Evolutionary conservation across 2,797 vertebrate genomes (phyloP).

Genomic region (Orientallactaga sibirica): DNA sequence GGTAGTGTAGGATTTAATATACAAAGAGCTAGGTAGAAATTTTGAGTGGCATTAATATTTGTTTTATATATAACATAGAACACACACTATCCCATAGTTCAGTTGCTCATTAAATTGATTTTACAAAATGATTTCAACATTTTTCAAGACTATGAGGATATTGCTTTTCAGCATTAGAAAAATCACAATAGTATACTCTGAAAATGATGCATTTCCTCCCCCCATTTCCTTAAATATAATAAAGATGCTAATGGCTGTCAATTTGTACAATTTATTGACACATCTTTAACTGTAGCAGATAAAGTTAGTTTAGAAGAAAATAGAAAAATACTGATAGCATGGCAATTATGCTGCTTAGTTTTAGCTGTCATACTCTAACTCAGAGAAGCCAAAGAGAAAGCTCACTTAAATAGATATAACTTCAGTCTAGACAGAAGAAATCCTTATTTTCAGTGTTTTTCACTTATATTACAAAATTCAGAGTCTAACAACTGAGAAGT

Average conservation of each 20-base stretch:
- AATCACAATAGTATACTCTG: constrained; percentile 10
- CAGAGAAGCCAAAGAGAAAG: constrained; percentile 25
- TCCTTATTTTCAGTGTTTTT: constrained; percentile 51
- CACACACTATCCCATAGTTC: background rate
- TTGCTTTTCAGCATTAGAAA: constrained; percentile 35
- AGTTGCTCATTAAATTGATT: constrained; percentile 25
- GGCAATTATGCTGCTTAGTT: constrained; percentile 27
- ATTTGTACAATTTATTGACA: constrained; percentile 38
- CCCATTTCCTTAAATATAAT: constrained; percentile 47
- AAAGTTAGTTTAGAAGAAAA: background rate
- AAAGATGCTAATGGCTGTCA: constrained; percentile 23
- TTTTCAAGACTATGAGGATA: constrained; percentile 17
- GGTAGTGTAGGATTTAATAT: background rate
- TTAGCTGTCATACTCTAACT: constrained; percentile 34
- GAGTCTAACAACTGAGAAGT: background rate
- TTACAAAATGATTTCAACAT: constrained; percentile 45
- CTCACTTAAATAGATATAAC: constrained; percentile 62
- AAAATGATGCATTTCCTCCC: constrained; percentile 27
- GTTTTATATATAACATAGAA: background rate
- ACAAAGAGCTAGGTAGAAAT: background rate
- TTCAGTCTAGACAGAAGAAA: constrained; percentile 25
- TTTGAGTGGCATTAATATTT: constrained; percentile 44
- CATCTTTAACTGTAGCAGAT: constrained; percentile 59
- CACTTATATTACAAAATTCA: constrained; percentile 64
- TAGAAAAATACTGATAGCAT: background rate